Evolutionary conservation across 2,113 vertebrate genomes (phyloP).

Genomic region (Coryphaenoides rupestris): DNA sequence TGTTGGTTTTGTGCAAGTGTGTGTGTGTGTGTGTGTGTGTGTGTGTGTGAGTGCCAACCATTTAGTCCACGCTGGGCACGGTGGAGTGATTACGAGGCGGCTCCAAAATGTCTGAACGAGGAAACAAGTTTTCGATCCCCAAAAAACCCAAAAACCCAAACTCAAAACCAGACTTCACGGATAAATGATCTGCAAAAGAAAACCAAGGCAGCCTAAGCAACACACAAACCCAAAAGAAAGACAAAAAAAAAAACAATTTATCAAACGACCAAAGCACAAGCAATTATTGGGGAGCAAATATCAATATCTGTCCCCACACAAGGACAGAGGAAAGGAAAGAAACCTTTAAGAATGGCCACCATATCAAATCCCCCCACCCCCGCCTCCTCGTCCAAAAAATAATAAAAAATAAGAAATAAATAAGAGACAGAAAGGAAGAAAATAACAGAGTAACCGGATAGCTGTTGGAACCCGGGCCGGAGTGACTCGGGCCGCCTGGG

Average conservation of each 20-base stretch:
- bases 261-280: slow-evolving; percentile 12
- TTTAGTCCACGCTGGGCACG: no score
- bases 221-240: no score
- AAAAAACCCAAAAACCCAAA: slow-evolving; percentile 2
- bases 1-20: neutral
- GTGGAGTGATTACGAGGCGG: no score
- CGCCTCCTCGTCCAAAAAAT: no score
- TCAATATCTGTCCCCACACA: slow-evolving; percentile 29
- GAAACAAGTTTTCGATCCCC: no score
- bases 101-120: no score
- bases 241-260: slow-evolving; percentile 11
- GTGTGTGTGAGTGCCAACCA: neutral
- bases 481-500: neutral
- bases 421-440: slow-evolving; percentile 11
- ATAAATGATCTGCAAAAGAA: slow-evolving; percentile 66
- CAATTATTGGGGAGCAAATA: slow-evolving; percentile 42
- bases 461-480: no score
- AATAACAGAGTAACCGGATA: neutral
- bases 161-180: no score
- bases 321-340: neutral
- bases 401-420: slow-evolving; percentile 29
- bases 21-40: slow-evolving; percentile 16
- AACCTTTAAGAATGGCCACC: no score
- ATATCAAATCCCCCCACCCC: no score
- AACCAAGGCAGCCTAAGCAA: no score